These are phyloP conservation scores for Ptyas mucosa DNA, from an alignment of 2,113 vertebrate genomes.

Conservation along the genomic window DNA sequence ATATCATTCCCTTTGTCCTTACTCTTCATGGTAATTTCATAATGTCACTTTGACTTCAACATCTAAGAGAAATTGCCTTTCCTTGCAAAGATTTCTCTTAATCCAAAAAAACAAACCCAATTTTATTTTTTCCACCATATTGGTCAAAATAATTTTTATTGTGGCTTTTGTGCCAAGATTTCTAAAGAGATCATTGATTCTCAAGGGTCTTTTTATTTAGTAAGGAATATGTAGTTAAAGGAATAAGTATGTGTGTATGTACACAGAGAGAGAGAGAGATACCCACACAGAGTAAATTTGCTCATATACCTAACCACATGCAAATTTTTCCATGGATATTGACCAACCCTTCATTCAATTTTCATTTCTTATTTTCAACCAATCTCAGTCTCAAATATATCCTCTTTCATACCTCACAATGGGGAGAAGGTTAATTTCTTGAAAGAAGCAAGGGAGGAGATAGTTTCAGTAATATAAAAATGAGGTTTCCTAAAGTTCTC, in stretches of 20 bases:
- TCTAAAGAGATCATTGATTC: not conserved
- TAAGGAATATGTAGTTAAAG: not conserved
- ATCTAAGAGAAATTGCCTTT: not conserved
- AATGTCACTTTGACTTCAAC: not conserved
- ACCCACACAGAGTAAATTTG: not conserved
- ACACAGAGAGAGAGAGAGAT: not conserved
- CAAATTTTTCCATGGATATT: not conserved
- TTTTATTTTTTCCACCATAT: not conserved
- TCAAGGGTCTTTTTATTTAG: not conserved
- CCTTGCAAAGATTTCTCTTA: not conserved
- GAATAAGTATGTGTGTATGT: not conserved
- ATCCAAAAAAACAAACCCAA: not conserved
- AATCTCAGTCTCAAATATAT: not conserved
- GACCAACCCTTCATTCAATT: not conserved
- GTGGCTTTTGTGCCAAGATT: not conserved
- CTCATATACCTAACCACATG: not conserved
- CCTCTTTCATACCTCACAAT: not conserved
- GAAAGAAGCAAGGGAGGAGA: not conserved
- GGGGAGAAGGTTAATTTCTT: not conserved
- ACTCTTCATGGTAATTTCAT: not conserved
- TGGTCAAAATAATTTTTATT: not conserved
- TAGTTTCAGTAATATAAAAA: not conserved
- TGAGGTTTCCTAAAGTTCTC: not conserved
- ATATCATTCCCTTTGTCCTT: not conserved
- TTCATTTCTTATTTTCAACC: not conserved